Evolutionary conservation across 2,888 invertebrate genomes (phyloP).

Genomic region (Dioctria rufipes): DNA sequence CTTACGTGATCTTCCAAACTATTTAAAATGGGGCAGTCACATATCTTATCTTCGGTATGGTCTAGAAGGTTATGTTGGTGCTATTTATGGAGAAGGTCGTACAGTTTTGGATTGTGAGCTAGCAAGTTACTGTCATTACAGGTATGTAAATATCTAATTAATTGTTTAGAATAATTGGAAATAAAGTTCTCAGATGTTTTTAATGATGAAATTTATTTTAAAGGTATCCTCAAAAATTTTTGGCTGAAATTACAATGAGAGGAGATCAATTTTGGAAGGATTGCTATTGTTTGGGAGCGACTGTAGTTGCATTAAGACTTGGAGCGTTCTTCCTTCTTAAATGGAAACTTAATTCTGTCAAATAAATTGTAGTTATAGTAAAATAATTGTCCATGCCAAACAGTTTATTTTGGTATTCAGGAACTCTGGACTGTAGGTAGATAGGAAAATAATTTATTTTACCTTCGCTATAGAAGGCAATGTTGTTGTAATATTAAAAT

Average conservation of each 20-base stretch:
- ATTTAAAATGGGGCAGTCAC: slow-evolving; percentile 93
- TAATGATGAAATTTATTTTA: neutral
- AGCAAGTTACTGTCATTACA: slow-evolving; percentile 85
- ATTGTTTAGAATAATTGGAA: neutral
- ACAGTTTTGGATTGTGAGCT: slow-evolving; percentile 81
- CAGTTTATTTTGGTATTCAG: neutral
- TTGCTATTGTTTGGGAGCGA: slow-evolving; percentile 79
- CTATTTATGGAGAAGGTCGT: slow-evolving; percentile 87
- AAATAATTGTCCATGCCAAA: neutral
- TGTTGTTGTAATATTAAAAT: neutral
- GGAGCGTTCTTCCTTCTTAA: slow-evolving; percentile 82
- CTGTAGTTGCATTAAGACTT: slow-evolving; percentile 78
- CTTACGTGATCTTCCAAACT: slow-evolving; percentile 86
- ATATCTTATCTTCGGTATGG: slow-evolving; percentile 93
- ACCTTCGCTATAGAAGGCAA: neutral
- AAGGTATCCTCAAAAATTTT: slow-evolving; percentile 84
- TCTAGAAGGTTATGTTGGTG: slow-evolving; percentile 87
- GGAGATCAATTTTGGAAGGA: slow-evolving; percentile 90
- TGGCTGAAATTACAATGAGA: slow-evolving; percentile 85
- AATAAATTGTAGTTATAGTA: slow-evolving; percentile 61
- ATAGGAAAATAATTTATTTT: neutral
- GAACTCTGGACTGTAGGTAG: neutral
- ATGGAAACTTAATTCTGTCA: slow-evolving; percentile 78
- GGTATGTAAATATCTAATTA: slow-evolving; percentile 67
- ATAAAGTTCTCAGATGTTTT: neutral